Percentiles rank a stretch among this genome's conserved stretches.
These are phyloP conservation scores for Hypotaenidia okinawae DNA, from an alignment of 2,797 vertebrate species.

Conservation along the genomic window DNA sequence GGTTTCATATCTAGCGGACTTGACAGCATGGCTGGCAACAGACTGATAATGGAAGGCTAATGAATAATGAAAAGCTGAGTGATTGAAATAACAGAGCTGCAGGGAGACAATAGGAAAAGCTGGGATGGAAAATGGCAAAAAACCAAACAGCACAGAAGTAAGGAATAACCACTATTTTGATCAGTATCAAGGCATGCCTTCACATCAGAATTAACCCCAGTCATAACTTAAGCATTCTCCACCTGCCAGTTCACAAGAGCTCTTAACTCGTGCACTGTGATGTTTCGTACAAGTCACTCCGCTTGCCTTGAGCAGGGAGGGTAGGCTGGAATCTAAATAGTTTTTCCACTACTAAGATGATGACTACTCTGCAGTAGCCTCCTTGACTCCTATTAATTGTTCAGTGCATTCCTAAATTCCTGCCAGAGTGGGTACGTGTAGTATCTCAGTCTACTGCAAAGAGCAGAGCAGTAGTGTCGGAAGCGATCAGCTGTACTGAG, in stretches of 20 bases:
- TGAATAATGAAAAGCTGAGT: constrained; percentile 45
- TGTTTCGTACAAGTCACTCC: neutral
- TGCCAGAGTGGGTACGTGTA: rapidly evolving
- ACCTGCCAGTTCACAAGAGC: neutral
- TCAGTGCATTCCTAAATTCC: neutral
- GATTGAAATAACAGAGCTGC: constrained; percentile 48
- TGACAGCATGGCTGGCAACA: constrained; percentile 30
- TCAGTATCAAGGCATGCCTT: neutral
- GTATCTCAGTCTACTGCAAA: neutral
- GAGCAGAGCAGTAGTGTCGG: neutral
- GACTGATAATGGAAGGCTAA: neutral
- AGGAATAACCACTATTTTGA: constrained; percentile 11
- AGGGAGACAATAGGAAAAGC: neutral
- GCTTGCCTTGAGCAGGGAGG: neutral
- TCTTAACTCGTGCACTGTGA: neutral
- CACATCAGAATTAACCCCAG: neutral
- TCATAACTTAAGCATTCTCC: neutral
- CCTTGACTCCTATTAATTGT: neutral
- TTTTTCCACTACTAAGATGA: neutral
- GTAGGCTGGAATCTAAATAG: neutral
- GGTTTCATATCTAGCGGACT: neutral
- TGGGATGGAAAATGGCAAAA: neutral
- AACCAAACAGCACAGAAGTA: neutral
- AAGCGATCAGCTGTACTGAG: neutral
- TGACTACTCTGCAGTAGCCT: neutral